phyloP scores from a whole-genome alignment of 2,888 invertebrate species.

The Embidobia sp. region DNA sequence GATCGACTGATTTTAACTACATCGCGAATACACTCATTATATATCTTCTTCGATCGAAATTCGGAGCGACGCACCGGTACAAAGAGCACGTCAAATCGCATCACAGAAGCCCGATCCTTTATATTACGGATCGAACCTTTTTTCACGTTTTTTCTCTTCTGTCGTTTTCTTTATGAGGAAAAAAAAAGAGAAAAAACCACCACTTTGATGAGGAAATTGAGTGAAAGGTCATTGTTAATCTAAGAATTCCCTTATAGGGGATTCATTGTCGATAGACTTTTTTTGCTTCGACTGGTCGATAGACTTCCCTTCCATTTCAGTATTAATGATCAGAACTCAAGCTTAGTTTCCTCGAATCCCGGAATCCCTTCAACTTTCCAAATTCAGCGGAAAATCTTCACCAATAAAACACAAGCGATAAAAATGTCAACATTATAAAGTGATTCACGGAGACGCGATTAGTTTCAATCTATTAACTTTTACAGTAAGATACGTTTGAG shows the following conservation, averaged over 20 bases:
- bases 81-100: slow-evolving; percentile 53
- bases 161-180: slow-evolving; percentile 35
- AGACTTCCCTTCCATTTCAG: slow-evolving; percentile 12
- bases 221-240: slow-evolving; percentile 58
- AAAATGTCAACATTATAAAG: too few species aligned
- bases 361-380: slow-evolving; percentile 23
- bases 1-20: slow-evolving; percentile 31
- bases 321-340: slow-evolving; percentile 15
- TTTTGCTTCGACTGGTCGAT: slow-evolving; percentile 36
- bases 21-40: slow-evolving; percentile 43
- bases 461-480: too few species aligned
- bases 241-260: slow-evolving; percentile 20
- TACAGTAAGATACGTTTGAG: too few species aligned
- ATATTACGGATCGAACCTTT: slow-evolving; percentile 41
- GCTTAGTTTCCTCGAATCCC: slow-evolving; percentile 13
- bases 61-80: slow-evolving; percentile 45
- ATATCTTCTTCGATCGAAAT: slow-evolving; percentile 51
- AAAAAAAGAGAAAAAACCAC: slow-evolving; percentile 21
- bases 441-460: neutral
- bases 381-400: slow-evolving; percentile 19
- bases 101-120: slow-evolving; percentile 51
- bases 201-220: slow-evolving; percentile 54
- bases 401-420: slow-evolving; percentile 28
- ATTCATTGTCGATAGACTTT: slow-evolving; percentile 50
- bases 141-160: slow-evolving; percentile 36